Base-by-base conservation (phyloP, 2,888 invertebrate genomes). In the Plebejus anna region DNA sequence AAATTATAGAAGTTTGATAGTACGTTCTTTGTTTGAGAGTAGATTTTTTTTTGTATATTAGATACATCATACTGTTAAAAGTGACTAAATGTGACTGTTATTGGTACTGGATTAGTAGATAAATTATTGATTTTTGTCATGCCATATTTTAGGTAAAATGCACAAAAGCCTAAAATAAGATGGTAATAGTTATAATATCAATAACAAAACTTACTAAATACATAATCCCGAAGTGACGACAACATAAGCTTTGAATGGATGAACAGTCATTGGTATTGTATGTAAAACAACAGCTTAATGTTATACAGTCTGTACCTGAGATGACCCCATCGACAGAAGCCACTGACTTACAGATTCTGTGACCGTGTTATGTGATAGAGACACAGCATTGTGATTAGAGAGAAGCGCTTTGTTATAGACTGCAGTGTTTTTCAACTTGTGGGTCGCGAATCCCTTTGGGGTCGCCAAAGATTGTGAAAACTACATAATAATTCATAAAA, bases 261-360 rank as follows among this genome's bases (percentile, higher is more conserved):
- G 87, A 91, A 89, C 90, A 92, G 92, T 90, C 88, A 47, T n/a
- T 71, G 81, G 82, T 82, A 90, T 91, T 91, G 90, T 91, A 89
- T 91, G 59, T 59, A 59, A 59, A 59, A 59, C 59, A 59, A 59
- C 6, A 22, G 22, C 9, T 22, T 22, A 59, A 59, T 59, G 90
- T 84, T 84, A 90, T 90, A 85, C 83, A 80, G 75, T n/a, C 79
- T 83, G 79, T 82, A 79, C 77, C 79, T 28, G 70, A 75, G 80
- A 83, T 92, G 92, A 92, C 90, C 91, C 84, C 82, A 4, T 55
- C 55, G 81, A 83, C 85, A 86, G 83, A 83, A 80, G 82, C 78
- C 71, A 77, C 22, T 77, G 78, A 76, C 78, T 78, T 83, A 85
- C 87, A 88, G 87, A 88, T 88, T 88, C 83, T 82, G 78, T 59